These are phyloP conservation scores for Hyalella azteca DNA, from an alignment of 2,888 invertebrate genomes.

Conservation along the genomic window DNA sequence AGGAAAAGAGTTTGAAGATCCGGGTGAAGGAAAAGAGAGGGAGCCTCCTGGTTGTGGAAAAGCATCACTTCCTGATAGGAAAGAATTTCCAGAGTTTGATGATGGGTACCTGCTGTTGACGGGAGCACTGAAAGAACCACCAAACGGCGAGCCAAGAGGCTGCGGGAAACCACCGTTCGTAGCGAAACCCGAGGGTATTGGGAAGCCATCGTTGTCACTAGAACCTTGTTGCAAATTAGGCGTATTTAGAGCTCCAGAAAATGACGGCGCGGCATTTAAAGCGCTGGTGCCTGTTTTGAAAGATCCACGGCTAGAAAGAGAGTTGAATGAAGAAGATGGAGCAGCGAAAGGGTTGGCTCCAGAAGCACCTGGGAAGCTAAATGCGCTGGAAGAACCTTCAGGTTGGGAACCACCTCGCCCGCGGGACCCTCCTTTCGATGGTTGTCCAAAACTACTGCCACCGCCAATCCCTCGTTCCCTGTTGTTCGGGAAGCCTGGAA, in stretches of 20 bases:
- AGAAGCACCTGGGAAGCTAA: background rate
- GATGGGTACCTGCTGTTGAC: background rate
- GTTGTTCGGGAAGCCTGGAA: conserved; percentile 9
- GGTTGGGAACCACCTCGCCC: conserved; percentile 12
- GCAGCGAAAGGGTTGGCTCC: conserved; percentile 9
- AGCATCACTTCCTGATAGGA: background rate
- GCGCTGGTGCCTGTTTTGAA: conserved; percentile 27
- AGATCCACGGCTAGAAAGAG: background rate
- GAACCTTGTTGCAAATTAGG: background rate
- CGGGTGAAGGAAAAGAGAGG: background rate
- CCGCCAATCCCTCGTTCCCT: background rate
- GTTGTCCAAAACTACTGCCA: background rate
- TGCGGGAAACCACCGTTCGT: background rate
- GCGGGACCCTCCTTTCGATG: conserved; percentile 40
- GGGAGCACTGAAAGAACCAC: conserved; percentile 8
- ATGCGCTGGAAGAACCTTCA: background rate
- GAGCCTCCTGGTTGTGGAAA: background rate
- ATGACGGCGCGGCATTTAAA: conserved; percentile 1
- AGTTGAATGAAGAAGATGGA: background rate
- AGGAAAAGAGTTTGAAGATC: background rate
- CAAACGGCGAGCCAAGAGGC: conserved; percentile 3
- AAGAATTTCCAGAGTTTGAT: background rate
- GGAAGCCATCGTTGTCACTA: background rate
- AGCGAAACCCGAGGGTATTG: background rate
- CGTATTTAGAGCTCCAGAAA: background rate